phyloP scores from a whole-genome alignment of 2,113 vertebrate species.

The Hucho hucho region DNA sequence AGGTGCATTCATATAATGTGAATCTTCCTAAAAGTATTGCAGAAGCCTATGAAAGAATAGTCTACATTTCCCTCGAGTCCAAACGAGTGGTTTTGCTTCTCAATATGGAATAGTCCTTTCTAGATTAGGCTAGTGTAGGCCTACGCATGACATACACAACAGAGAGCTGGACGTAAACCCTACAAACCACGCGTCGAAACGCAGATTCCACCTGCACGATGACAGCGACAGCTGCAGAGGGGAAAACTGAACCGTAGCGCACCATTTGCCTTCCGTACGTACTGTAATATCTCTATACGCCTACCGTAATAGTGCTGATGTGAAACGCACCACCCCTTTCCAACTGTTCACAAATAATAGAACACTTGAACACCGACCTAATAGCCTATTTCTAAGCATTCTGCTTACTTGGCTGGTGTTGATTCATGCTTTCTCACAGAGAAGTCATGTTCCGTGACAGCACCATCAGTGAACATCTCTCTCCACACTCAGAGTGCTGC shows the following conservation, averaged over 20 bases:
- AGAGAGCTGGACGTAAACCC: neutral
- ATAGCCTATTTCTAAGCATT: neutral
- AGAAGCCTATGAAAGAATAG: neutral
- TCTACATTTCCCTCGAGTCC: neutral
- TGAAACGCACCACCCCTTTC: neutral
- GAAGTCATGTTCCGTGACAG: neutral
- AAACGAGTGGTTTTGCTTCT: neutral
- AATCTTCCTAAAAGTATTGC: neutral
- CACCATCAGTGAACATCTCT: neutral
- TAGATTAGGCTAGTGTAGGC: neutral
- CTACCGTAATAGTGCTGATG: neutral
- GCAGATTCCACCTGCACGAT: constrained; percentile 76
- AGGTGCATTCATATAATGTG: too few relatives aligned
- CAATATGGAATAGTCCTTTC: neutral
- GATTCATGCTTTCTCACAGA: neutral
- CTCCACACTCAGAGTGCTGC: neutral
- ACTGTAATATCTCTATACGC: constrained; percentile 28
- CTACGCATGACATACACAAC: neutral
- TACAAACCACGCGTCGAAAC: neutral
- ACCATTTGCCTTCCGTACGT: constrained; percentile 45
- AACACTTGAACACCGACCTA: neutral
- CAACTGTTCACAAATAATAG: neutral
- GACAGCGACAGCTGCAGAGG: constrained; percentile 62
- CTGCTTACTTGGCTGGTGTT: neutral
- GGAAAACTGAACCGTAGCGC: constrained; percentile 30